A percentile compares a stretch with the other conserved stretches of the same genome.
Evolutionary conservation across 2,797 vertebrate genomes (phyloP).

Genomic region (Zalophus californianus): DNA sequence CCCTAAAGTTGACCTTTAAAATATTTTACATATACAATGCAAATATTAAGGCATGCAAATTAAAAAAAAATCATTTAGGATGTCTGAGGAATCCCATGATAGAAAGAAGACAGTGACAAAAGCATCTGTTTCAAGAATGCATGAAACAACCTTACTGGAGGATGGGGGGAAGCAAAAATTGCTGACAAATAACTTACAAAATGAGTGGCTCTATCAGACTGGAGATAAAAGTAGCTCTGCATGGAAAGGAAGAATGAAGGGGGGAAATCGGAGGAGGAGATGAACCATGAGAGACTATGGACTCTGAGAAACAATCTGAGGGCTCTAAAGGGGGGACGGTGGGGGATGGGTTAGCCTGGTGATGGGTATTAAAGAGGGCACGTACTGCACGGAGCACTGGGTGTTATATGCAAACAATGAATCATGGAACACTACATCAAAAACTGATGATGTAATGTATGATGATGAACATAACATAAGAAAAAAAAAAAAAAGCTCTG

Average conservation of each 20-base stretch:
- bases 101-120: not conserved
- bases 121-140: not conserved
- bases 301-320: too few species aligned
- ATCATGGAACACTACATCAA: too few species aligned
- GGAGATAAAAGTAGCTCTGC: not conserved
- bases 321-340: too few species aligned
- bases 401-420: too few species aligned
- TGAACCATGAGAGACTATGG: too few species aligned
- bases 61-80: not conserved
- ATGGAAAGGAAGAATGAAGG: not conserved
- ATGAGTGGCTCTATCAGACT: not conserved
- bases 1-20: not conserved
- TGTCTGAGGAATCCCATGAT: not conserved
- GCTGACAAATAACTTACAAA: not conserved
- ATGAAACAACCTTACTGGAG: not conserved
- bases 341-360: too few species aligned
- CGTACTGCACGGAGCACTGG: too few species aligned
- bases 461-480: too few species aligned
- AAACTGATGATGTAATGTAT: too few species aligned
- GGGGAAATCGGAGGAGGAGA: too few species aligned
- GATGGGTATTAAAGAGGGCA: too few species aligned
- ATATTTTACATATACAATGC: not conserved
- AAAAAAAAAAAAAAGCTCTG: not conserved
- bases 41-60: not conserved
- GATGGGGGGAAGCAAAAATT: not conserved